A percentile compares a stretch with the other conserved stretches of the same genome.
These are phyloP conservation scores for Pterostichus niger DNA, from an alignment of 2,888 invertebrate genomes.

Conservation along the genomic window DNA sequence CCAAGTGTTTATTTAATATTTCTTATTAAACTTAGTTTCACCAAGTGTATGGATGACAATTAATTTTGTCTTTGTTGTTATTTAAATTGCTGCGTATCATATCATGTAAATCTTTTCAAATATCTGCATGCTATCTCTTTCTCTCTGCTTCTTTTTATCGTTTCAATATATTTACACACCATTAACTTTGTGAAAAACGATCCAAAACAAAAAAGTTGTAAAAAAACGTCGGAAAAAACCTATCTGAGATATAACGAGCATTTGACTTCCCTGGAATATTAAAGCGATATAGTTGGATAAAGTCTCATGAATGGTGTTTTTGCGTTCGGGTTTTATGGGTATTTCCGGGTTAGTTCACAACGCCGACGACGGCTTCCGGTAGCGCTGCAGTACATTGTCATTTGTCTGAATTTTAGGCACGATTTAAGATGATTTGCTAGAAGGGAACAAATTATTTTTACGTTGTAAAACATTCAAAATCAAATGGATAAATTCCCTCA, in stretches of 20 bases:
- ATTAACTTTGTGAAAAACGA: conserved; percentile 82
- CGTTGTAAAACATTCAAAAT: no score
- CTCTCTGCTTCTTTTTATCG: conserved; percentile 69
- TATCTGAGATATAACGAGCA: not conserved
- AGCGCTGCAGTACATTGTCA: conserved; percentile 69
- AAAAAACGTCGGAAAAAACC: not conserved
- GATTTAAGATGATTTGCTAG: conserved; percentile 69
- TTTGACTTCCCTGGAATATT: not conserved
- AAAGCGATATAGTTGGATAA: not conserved
- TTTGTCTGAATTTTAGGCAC: conserved; percentile 73
- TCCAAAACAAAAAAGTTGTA: conserved; percentile 68
- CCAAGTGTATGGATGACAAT: no score
- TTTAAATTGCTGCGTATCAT: no score
- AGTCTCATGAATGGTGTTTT: not conserved
- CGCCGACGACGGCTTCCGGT: conserved; percentile 71
- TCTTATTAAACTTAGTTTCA: no score
- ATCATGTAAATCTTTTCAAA: no score
- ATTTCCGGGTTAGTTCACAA: conserved; percentile 71
- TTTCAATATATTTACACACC: conserved; percentile 79
- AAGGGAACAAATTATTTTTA: no score
- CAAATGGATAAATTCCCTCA: no score
- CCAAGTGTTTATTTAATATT: no score
- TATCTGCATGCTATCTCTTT: no score
- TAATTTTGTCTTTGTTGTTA: no score
- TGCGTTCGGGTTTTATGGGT: conserved; percentile 74